These are phyloP conservation scores for Enteromius anoplus DNA, from an alignment of 2,797 vertebrate genomes.

Conservation along the genomic window DNA sequence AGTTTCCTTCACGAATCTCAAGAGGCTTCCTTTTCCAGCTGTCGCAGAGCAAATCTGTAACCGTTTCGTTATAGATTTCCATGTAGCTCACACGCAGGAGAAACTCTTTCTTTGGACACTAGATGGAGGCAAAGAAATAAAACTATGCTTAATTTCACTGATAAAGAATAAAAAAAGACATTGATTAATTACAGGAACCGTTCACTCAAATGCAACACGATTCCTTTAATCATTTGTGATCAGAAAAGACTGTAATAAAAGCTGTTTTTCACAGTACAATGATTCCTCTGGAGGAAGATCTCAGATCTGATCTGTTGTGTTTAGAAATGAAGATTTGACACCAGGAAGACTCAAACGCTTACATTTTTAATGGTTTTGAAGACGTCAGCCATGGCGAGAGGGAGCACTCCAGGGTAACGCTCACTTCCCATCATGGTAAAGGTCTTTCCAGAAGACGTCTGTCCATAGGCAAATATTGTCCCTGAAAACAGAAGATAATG, in stretches of 20 bases:
- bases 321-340: not conserved
- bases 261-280: not conserved
- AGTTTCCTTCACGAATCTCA: constrained; percentile 89
- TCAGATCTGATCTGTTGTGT: not conserved
- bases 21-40: constrained; percentile 90
- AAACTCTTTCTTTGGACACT: constrained; percentile 94
- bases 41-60: constrained; percentile 91
- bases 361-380: constrained; percentile 90
- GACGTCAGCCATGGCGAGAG: constrained; percentile 89
- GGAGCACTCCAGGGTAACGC: constrained; percentile 83
- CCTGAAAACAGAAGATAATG: constrained; percentile 70
- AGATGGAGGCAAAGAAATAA: constrained; percentile 19
- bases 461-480: constrained; percentile 96
- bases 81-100: constrained; percentile 95
- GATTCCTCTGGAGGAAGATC: not conserved
- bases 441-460: constrained; percentile 96
- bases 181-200: not conserved
- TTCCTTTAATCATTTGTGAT: not conserved
- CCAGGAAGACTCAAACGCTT: constrained; percentile 49
- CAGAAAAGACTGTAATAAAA: not conserved
- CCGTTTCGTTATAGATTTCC: constrained; percentile 98
- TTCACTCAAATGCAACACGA: not conserved
- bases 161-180: not conserved
- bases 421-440: constrained; percentile 94
- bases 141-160: not conserved